A percentile compares a stretch with the other conserved stretches of the same genome.
Conservation (phyloP, 2,797 vertebrate species). For the Sebastes cheni region DNA sequence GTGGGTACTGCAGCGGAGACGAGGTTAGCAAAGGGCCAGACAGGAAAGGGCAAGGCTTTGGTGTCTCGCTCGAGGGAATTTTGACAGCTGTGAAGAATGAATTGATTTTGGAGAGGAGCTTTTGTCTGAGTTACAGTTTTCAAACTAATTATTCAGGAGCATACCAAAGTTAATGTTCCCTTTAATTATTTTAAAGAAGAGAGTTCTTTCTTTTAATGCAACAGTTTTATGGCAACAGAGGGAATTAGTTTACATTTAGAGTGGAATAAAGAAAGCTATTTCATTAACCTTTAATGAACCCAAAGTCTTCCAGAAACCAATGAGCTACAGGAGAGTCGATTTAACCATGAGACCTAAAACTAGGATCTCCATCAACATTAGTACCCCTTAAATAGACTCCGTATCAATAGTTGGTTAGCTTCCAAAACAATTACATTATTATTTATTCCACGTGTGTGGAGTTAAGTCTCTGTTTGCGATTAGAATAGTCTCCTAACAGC, state of each 20-base stretch:
- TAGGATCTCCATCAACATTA: background rate
- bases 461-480: slow-evolving; percentile 11
- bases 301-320: background rate
- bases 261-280: background rate
- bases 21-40: slow-evolving; percentile 1
- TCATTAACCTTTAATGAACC: background rate
- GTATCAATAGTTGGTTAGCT: slow-evolving; percentile 7
- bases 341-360: background rate
- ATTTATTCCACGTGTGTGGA: background rate
- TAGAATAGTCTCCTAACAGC: slow-evolving; percentile 6
- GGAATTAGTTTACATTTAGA: background rate
- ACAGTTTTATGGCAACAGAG: background rate
- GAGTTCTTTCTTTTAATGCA: background rate
- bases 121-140: background rate
- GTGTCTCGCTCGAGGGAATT: background rate
- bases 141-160: background rate
- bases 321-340: background rate
- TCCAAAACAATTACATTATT: slow-evolving; percentile 2
- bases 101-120: background rate
- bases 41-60: background rate
- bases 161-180: background rate
- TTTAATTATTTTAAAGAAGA: background rate
- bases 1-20: background rate
- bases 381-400: background rate
- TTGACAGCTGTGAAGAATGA: background rate